These are phyloP conservation scores for Ctena decussata DNA, from an alignment of 2,888 invertebrate genomes.

Conservation along the genomic window DNA sequence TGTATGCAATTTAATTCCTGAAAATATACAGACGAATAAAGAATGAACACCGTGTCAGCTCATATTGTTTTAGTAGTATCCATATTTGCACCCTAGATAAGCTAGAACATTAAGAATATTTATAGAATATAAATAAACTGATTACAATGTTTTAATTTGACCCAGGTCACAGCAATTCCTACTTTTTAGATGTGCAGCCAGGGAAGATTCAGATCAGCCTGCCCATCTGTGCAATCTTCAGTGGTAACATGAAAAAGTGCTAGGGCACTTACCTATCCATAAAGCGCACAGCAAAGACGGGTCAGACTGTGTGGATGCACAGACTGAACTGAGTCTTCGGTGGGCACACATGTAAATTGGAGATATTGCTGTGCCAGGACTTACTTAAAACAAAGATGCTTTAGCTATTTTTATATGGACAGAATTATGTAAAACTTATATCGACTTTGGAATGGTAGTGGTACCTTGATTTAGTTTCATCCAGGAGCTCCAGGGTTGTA, in stretches of 20 bases:
- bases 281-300: no score
- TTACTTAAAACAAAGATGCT: no score
- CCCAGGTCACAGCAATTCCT: not conserved
- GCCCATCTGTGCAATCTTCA: not conserved
- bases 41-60: not conserved
- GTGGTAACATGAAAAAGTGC: no score
- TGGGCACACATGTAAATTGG: no score
- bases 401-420: no score
- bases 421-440: no score
- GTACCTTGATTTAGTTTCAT: not conserved
- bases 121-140: no score
- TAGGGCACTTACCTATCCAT: no score
- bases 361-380: no score
- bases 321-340: no score
- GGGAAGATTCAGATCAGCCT: not conserved
- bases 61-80: not conserved
- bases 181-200: not conserved
- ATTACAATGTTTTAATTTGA: not conserved
- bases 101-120: not conserved
- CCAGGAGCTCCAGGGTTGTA: slow-evolving; percentile 17
- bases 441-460: no score
- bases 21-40: not conserved
- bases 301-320: no score
- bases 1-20: not conserved
- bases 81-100: not conserved